phyloP scores from a whole-genome alignment of 2,888 invertebrate species.

The Lapara coniferarum region DNA sequence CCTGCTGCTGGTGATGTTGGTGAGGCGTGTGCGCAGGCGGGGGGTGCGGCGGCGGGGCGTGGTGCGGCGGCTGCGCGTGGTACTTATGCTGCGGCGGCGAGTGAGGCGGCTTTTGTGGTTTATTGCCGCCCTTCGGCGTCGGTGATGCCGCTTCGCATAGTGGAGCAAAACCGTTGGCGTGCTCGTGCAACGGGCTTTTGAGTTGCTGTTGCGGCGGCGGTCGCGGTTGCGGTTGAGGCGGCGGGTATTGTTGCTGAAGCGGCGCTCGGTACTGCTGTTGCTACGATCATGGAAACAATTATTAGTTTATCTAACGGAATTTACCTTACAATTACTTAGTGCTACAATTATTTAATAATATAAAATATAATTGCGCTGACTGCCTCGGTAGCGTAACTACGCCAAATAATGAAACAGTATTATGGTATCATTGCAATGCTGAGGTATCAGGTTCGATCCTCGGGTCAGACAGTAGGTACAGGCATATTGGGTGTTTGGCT shows the following conservation, averaged over 20 bases:
- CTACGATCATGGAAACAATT: conserved; percentile 42
- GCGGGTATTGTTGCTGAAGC: conserved; percentile 77
- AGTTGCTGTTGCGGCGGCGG: conserved; percentile 80
- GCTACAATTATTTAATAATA: too few species aligned
- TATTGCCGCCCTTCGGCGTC: conserved; percentile 71
- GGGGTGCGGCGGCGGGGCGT: conserved; percentile 69
- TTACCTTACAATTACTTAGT: not conserved
- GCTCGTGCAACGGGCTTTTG: conserved; percentile 84
- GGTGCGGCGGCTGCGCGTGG: conserved; percentile 72
- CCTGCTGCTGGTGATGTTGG: conserved; percentile 70
- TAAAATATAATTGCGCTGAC: too few species aligned
- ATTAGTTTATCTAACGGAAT: conserved; percentile 22
- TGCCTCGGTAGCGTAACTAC: too few species aligned
- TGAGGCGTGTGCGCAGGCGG: conserved; percentile 67
- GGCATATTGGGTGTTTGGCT: too few species aligned
- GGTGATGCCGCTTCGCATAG: conserved; percentile 85
- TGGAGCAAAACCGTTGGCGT: conserved; percentile 81
- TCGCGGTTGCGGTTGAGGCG: conserved; percentile 63
- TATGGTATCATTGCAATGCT: too few species aligned
- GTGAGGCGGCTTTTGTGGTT: conserved; percentile 73
- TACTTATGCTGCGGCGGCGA: conserved; percentile 80
- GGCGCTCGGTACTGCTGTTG: conserved; percentile 79
- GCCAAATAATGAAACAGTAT: too few species aligned
- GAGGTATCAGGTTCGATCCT: too few species aligned
- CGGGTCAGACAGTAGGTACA: too few species aligned